Conservation (phyloP, 2,797 vertebrate species). For the Anisognathus igniventris region DNA sequence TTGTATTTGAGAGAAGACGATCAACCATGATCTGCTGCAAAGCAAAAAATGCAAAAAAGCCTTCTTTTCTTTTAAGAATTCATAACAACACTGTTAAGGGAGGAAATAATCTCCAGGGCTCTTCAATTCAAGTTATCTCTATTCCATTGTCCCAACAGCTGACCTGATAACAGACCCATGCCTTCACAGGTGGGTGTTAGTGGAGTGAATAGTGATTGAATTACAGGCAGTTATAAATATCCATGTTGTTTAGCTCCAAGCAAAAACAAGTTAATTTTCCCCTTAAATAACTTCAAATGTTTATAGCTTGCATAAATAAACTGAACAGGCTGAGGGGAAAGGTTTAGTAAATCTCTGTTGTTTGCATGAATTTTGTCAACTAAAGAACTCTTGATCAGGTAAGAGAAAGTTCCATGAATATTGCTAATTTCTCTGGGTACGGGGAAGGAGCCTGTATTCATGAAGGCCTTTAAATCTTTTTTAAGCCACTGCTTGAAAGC, state of each 20-base stretch:
- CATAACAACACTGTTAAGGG: neutral
- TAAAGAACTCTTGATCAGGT: neutral
- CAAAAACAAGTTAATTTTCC: neutral
- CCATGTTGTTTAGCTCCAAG: neutral
- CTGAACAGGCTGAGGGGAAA: neutral
- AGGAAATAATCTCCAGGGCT: neutral
- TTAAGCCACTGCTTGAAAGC: neutral
- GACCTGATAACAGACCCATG: neutral
- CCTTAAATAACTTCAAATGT: neutral
- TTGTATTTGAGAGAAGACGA: neutral
- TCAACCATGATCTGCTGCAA: neutral
- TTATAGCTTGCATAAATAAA: neutral
- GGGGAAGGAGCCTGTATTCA: neutral
- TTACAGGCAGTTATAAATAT: neutral
- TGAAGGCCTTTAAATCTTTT: neutral
- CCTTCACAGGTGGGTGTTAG: neutral
- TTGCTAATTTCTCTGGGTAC: neutral
- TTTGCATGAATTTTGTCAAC: neutral
- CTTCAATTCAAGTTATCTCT: neutral
- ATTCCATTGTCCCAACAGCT: neutral
- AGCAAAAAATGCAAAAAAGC: neutral
- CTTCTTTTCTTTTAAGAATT: neutral
- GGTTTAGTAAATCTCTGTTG: neutral
- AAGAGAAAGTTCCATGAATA: neutral
- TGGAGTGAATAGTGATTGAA: neutral